Evolutionary conservation across 2,888 invertebrate genomes (phyloP), one percentile per base, ranked within the genome.

Genomic region (Sminthurinus aureus): DNA sequence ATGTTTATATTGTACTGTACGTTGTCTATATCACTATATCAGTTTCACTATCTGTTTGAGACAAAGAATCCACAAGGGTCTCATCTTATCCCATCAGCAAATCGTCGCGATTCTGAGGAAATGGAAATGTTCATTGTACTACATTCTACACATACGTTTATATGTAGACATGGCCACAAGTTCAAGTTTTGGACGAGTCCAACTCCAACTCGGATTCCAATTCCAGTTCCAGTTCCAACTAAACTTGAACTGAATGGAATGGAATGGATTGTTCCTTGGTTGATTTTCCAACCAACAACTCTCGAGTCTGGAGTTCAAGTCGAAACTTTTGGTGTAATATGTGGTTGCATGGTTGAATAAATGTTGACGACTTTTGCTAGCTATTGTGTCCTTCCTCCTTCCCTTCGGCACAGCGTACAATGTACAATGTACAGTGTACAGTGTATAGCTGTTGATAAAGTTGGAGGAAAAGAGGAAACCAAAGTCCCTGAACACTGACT

Each of bases 341-440:
- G 69, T 38, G 22, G 75, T 71, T 67, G 51, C 22, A 52, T 22
- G 78, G 66, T 83, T 79, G 58, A 78, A 71, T 83, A 26, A 24
- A 71, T 67, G 71, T 26, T 26, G 24, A 71, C 71, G 13, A 69
- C 26, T 67, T 79, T 50, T 79, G 58, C n/a, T 78, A 38, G 38
- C 38, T 38, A 38, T 38, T 38, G 38, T 38, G 38, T 38, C 38
- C 38, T 38, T 38, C 38, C 38, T 38, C 38, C 6, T 38, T 38
- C 6, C 38, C 38, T 38, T 38, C 6, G 38, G 38, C 6, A 38
- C 38, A 6, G 6, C 38, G 38, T 38, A 38, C 38, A 52, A 58
- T 26, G 13, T 58, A 9, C 58, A n/a, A n/a, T n/a, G 38, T 38
- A 38, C 38, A 52, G 58, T 26, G 13, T 58, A 9, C 58, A n/a